phyloP scores from a whole-genome alignment of 2,888 invertebrate genomes.

The Notocelia uddmanniana region DNA sequence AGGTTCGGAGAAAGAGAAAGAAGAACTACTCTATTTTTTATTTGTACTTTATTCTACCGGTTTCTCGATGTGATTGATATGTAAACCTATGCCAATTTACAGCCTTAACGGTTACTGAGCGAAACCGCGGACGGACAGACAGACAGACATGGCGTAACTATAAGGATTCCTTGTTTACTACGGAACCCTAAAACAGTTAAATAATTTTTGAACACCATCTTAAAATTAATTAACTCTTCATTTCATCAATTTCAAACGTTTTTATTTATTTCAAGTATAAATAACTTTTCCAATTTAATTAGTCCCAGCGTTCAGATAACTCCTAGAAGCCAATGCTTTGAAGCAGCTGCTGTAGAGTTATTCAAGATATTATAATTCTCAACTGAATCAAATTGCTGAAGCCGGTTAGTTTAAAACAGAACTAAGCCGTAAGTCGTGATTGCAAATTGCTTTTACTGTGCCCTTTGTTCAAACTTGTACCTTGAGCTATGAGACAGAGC shows the following conservation, averaged over 20 bases:
- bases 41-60: too few relatives aligned
- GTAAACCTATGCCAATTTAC: too few relatives aligned
- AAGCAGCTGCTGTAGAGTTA: neutral
- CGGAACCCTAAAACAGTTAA: neutral
- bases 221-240: neutral
- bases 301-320: neutral
- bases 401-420: slow-evolving; percentile 6
- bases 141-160: too few relatives aligned
- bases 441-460: slow-evolving; percentile 25
- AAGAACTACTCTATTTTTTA: too few relatives aligned
- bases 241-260: neutral
- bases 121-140: too few relatives aligned
- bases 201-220: neutral
- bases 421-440: slow-evolving; percentile 5
- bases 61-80: too few relatives aligned
- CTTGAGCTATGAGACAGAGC: neutral
- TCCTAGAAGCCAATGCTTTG: neutral
- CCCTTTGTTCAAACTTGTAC: slow-evolving; percentile 4
- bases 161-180: too few relatives aligned
- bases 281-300: neutral
- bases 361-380: slow-evolving; percentile 5
- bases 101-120: too few relatives aligned
- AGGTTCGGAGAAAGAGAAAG: too few relatives aligned
- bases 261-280: neutral
- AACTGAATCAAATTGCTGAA: slow-evolving; percentile 4